These are phyloP conservation scores for Premnoplex brunnescens DNA, from an alignment of 2,797 vertebrate genomes.

Conservation along the genomic window DNA sequence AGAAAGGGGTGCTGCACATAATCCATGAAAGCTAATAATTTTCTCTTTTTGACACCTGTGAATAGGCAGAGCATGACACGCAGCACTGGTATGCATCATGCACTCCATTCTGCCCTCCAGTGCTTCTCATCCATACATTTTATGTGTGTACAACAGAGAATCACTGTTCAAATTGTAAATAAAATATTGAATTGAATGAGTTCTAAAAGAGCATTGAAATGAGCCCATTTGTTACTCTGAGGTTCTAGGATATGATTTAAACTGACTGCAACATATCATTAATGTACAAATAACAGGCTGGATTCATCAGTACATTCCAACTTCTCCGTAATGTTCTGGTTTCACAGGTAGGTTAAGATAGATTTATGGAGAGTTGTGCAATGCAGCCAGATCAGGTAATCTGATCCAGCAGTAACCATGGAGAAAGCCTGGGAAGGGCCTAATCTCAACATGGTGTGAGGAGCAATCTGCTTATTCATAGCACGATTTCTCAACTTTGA, in stretches of 20 bases:
- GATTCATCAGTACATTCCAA: background rate
- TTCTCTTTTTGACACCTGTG: conserved; percentile 6
- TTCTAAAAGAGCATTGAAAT: background rate
- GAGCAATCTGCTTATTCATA: background rate
- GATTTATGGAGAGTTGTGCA: background rate
- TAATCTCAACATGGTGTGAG: accelerated
- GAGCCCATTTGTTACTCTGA: background rate
- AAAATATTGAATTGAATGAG: background rate
- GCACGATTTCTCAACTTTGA: background rate
- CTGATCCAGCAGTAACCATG: background rate
- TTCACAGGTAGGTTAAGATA: background rate
- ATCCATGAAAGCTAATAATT: background rate
- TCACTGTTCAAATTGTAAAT: background rate
- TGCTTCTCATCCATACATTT: background rate
- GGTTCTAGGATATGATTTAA: background rate
- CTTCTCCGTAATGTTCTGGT: background rate
- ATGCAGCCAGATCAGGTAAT: background rate
- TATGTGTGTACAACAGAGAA: background rate
- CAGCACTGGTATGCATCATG: background rate
- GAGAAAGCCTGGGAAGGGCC: background rate
- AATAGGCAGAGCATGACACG: background rate
- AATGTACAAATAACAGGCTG: background rate
- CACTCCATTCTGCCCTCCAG: background rate
- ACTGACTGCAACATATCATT: background rate
- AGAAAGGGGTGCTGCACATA: background rate